Percentiles rank a stretch among this genome's conserved stretches.
phyloP scores from a whole-genome alignment of 2,888 invertebrate genomes.

The Falcaria lacertinaria region DNA sequence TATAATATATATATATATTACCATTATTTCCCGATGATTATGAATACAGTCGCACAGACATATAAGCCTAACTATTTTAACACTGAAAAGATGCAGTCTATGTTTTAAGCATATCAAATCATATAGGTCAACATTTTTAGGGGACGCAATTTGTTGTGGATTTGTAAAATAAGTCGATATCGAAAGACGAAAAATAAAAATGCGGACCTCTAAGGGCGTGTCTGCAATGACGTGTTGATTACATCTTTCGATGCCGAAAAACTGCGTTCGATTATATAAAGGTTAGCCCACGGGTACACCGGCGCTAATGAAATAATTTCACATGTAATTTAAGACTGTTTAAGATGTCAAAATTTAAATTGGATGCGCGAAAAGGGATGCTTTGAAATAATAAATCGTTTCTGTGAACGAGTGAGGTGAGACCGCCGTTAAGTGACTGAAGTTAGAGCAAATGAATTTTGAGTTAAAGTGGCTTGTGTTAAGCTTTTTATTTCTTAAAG shows the following conservation, averaged over 20 bases:
- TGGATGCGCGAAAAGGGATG: constrained; percentile 75
- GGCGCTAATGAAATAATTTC: constrained; percentile 76
- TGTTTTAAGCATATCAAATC: too few species aligned
- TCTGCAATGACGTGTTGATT: constrained; percentile 69
- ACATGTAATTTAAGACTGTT: constrained; percentile 76
- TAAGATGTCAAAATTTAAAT: constrained; percentile 80
- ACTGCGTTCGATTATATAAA: constrained; percentile 42
- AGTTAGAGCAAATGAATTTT: constrained; percentile 56
- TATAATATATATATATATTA: too few species aligned
- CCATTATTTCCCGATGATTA: too few species aligned
- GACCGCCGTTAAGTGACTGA: constrained; percentile 32
- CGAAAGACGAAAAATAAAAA: constrained; percentile 68
- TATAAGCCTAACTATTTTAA: too few species aligned
- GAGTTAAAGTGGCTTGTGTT: constrained; percentile 28
- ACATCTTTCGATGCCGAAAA: constrained; percentile 65
- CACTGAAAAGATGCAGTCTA: too few species aligned
- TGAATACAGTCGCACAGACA: too few species aligned
- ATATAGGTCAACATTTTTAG: background rate
- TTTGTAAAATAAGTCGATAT: constrained; percentile 61
- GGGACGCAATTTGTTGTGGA: constrained; percentile 26
- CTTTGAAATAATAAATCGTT: constrained; percentile 72
- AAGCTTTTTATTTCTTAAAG: constrained; percentile 7
- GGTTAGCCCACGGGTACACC: constrained; percentile 45
- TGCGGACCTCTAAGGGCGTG: constrained; percentile 64
- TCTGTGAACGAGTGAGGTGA: constrained; percentile 51